phyloP scores from a whole-genome alignment of 2,797 vertebrate species.

The Leptatherina wallacei region DNA sequence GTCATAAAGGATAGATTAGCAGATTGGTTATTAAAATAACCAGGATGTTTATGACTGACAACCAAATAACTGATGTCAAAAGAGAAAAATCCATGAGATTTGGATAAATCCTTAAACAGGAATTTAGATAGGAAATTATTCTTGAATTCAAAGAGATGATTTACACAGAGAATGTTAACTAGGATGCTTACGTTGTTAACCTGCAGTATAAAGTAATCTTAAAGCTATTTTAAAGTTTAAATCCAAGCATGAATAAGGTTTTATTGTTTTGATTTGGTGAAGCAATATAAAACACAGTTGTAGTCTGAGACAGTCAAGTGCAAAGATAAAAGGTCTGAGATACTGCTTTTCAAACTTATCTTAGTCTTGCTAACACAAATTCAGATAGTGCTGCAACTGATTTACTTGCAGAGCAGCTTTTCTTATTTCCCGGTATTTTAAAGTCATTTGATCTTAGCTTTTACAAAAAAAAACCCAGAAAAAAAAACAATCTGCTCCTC shows the following conservation, averaged over 20 bases:
- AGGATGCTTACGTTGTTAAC: background rate
- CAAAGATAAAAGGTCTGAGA: slow-evolving; percentile 44
- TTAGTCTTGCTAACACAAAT: slow-evolving; percentile 19
- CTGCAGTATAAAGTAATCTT: background rate
- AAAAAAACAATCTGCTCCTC: background rate
- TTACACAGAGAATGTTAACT: too few relatives aligned
- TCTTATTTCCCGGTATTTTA: slow-evolving; percentile 11
- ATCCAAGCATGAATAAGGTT: slow-evolving; percentile 16
- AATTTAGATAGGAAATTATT: too few relatives aligned
- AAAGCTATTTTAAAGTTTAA: background rate
- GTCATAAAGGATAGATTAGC: slow-evolving; percentile 3
- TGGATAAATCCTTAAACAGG: too few relatives aligned
- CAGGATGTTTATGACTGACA: slow-evolving; percentile 19
- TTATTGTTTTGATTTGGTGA: slow-evolving; percentile 11
- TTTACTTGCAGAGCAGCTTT: slow-evolving; percentile 18
- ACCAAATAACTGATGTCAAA: slow-evolving; percentile 9
- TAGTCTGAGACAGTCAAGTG: slow-evolving; percentile 32
- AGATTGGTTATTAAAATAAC: slow-evolving; percentile 14
- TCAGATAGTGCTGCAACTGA: slow-evolving; percentile 23
- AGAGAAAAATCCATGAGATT: slow-evolving; percentile 10
- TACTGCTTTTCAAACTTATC: slow-evolving; percentile 35
- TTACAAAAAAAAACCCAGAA: slow-evolving; percentile 5
- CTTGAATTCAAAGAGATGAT: background rate
- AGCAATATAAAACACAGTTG: slow-evolving; percentile 23
- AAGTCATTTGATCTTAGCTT: slow-evolving; percentile 18